Percentiles rank a stretch among this genome's conserved stretches.
Evolutionary conservation across 2,888 invertebrate genomes (phyloP).

Genomic region (Metacarcinus magister): DNA sequence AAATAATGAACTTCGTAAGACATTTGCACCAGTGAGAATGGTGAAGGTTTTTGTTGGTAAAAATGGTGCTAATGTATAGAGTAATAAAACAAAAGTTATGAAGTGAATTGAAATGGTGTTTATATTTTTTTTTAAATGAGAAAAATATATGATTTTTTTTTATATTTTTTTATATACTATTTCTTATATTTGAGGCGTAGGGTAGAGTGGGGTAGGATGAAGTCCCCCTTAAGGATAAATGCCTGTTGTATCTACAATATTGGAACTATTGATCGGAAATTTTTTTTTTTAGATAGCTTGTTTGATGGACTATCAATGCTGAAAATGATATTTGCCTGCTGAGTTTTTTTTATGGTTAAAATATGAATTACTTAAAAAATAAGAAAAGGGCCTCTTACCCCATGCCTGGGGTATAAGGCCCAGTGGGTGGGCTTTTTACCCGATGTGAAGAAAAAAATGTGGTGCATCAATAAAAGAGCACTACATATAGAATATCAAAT

Average conservation of each 20-base stretch:
- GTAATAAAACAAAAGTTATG: too few species aligned
- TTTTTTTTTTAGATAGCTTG: neutral
- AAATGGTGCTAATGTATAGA: too few species aligned
- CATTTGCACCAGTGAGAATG: too few species aligned
- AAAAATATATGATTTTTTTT: too few species aligned
- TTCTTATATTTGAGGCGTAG: neutral
- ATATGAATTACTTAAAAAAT: neutral
- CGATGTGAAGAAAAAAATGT: neutral
- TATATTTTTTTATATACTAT: too few species aligned
- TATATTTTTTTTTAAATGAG: too few species aligned
- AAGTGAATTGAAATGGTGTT: too few species aligned
- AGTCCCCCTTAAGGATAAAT: conserved; percentile 52
- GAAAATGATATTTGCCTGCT: neutral
- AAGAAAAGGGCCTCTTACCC: conserved; percentile 59
- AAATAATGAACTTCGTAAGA: too few species aligned
- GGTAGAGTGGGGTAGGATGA: conserved; percentile 54
- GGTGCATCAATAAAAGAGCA: neutral
- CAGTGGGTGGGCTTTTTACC: conserved; percentile 39
- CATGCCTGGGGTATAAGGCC: conserved; percentile 43
- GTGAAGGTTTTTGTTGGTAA: too few species aligned
- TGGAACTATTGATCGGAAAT: neutral
- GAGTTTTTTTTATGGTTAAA: neutral
- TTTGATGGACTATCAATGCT: neutral
- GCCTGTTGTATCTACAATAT: conserved; percentile 55
- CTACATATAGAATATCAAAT: neutral